Evolutionary conservation across 2,797 vertebrate species (phyloP).

Genomic region (Rhinichthys osculus): DNA sequence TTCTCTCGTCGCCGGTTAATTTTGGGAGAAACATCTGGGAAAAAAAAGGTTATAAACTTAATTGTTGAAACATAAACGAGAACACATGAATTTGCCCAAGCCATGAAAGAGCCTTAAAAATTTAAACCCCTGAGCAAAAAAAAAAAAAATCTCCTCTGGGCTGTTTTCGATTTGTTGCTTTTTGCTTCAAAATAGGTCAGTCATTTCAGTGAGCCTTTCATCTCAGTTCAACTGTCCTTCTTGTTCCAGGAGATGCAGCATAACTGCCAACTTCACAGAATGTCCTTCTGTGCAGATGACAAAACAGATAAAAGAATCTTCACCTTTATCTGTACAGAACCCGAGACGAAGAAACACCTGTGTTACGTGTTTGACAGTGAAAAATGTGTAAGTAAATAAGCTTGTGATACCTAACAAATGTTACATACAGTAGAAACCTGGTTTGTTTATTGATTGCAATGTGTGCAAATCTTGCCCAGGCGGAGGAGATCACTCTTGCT

Average conservation of each 20-base stretch:
- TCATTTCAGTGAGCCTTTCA: slow-evolving; percentile 7
- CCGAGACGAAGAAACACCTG: slow-evolving; percentile 86
- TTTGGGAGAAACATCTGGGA: not conserved
- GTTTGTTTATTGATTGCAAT: not conserved
- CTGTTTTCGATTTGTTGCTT: slow-evolving; percentile 13
- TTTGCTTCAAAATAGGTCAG: slow-evolving; percentile 10
- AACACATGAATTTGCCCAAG: not conserved
- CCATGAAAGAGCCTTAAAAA: not conserved
- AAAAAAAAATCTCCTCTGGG: not conserved
- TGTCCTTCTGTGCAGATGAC: slow-evolving; percentile 91
- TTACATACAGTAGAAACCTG: not conserved
- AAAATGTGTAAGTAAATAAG: slow-evolving; percentile 86
- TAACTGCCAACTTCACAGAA: slow-evolving; percentile 88
- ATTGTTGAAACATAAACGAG: not conserved
- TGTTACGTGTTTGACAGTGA: slow-evolving; percentile 92
- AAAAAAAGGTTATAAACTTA: not conserved
- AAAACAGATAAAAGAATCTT: slow-evolving; percentile 93
- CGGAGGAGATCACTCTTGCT: slow-evolving; percentile 89
- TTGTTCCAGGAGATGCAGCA: slow-evolving; percentile 83
- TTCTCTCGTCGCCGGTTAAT: not conserved
- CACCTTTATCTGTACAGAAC: slow-evolving; percentile 91
- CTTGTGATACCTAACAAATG: not conserved
- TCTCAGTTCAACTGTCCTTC: slow-evolving; percentile 8
- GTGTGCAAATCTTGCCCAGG: slow-evolving; percentile 70
- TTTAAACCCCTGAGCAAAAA: not conserved